phyloP scores from a whole-genome alignment of 2,888 invertebrate genomes.

The Mystacides longicornis region DNA sequence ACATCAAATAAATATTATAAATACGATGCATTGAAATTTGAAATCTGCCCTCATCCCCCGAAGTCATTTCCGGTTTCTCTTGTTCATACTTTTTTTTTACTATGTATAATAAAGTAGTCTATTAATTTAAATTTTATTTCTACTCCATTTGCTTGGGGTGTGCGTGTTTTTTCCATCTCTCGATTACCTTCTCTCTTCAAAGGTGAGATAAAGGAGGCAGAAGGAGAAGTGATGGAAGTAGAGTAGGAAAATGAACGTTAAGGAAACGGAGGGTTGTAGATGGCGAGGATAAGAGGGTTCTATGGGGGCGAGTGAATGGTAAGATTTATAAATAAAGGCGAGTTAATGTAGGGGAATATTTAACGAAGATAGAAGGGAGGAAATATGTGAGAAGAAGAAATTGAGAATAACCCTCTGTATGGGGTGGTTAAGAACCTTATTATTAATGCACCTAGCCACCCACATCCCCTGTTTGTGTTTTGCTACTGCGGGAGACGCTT shows the following conservation, averaged over 20 bases:
- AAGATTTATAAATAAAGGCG: slow-evolving; percentile 20
- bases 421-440: too few relatives aligned
- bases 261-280: not conserved
- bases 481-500: too few relatives aligned
- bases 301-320: not conserved
- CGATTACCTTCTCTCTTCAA: not conserved
- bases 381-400: slow-evolving; percentile 2
- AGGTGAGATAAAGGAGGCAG: not conserved
- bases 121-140: not conserved
- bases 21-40: too few relatives aligned
- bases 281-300: not conserved
- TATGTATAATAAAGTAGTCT: too few relatives aligned
- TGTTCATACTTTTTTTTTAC: too few relatives aligned
- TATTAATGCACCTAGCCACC: too few relatives aligned
- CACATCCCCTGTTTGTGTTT: too few relatives aligned
- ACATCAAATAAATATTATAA: too few relatives aligned
- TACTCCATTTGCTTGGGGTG: not conserved
- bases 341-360: slow-evolving; percentile 14
- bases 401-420: not conserved
- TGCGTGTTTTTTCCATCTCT: not conserved
- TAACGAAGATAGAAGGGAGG: slow-evolving; percentile 9
- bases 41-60: too few relatives aligned
- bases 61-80: too few relatives aligned
- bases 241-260: not conserved
- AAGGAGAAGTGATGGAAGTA: not conserved